Evolutionary conservation across 2,113 vertebrate species (phyloP), one percentile per base, ranked within the genome.

Genomic region (Pardalotus punctatus): DNA sequence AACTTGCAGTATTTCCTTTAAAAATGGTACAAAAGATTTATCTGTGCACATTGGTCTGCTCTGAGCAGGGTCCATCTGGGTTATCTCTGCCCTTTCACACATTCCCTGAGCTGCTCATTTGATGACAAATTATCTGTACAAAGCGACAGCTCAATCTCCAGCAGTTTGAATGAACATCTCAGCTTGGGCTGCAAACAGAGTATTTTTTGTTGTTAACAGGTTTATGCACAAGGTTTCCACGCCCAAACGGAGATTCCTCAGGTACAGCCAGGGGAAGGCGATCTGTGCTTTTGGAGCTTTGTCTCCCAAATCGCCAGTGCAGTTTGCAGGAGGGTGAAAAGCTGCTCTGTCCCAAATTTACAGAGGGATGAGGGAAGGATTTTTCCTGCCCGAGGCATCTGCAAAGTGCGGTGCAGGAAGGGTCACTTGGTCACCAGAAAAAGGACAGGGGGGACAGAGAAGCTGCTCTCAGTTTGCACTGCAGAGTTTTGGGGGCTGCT

Each of bases 311-410:
- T 8, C 27, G 18, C 5, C 74, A n/a, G 54, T 2, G 3, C 7
- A 7, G 40, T 38, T 43, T 54, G 73, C 43, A 64, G 43, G 40
- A 77, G 58, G 35, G 38, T 66, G 64, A 18, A 53, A 25, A 58
- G 20, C 80, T 86, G 15, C 23, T 36, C 38, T 14, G 0, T 4
- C 53, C 45, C 3, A 0, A 4, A 3, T 21, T n/a, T 67, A 0
- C 0, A 5, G 14, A 56, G 83, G 43, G 61, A 5, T 15, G 20
- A 54, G 83, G 24, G 22, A 14, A 25, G 6, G 1, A 0, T 42
- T 71, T 42, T 6, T 69, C 38, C 81, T 72, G 38, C 61, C 72
- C 19, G 82, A 48, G 69, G 25, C 25, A 6, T 18, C 4, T 57
- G 54, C 61, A 53, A 66, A 72, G 45, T 9, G 15, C 15, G 28